A percentile compares a stretch with the other conserved stretches of the same genome.
Evolutionary conservation across 2,888 invertebrate species (phyloP).

Genomic region (Apamea anceps): DNA sequence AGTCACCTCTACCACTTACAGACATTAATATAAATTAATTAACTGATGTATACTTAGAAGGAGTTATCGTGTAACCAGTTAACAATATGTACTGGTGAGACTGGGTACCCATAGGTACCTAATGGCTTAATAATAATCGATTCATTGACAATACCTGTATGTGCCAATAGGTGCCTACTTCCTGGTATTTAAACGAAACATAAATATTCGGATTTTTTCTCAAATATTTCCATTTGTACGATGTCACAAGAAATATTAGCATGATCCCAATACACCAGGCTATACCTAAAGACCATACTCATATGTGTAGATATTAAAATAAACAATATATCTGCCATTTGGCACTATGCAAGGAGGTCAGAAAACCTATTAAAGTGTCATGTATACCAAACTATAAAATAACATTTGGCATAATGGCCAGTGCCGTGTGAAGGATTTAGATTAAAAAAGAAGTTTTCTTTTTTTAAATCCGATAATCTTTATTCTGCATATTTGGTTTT

Average conservation of each 20-base stretch:
- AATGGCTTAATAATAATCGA: not conserved
- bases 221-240: not conserved
- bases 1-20: not conserved
- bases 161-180: not conserved
- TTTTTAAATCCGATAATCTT: not conserved
- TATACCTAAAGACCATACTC: not conserved
- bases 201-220: not conserved
- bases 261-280: slow-evolving; percentile 4
- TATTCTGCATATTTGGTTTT: not conserved
- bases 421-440: slow-evolving; percentile 14
- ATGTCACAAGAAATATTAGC: not conserved
- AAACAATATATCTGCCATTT: slow-evolving; percentile 38
- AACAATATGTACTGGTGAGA: not conserved
- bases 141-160: not conserved
- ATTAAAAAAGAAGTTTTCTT: slow-evolving; percentile 17
- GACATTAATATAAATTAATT: not conserved
- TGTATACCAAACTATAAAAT: slow-evolving; percentile 51
- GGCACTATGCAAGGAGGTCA: slow-evolving; percentile 54
- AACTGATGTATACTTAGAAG: not conserved
- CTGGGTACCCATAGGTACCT: not conserved
- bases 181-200: slow-evolving; percentile 3
- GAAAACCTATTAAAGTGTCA: slow-evolving; percentile 68
- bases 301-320: slow-evolving; percentile 27
- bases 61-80: not conserved
- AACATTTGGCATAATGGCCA: slow-evolving; percentile 50